phyloP scores from a whole-genome alignment of 2,888 invertebrate species.

The Cantharis lateralis region DNA sequence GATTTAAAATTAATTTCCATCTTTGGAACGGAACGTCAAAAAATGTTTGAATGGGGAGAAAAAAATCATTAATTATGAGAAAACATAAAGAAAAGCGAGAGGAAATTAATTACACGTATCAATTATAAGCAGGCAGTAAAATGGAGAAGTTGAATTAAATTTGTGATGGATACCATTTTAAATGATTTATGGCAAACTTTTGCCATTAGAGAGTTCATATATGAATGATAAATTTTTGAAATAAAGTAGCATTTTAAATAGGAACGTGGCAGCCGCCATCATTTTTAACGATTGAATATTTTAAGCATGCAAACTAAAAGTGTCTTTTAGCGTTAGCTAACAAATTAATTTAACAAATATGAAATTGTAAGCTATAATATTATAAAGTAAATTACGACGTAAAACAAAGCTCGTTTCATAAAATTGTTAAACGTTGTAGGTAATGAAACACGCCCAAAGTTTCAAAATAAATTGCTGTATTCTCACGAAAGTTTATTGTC shows the following conservation, averaged over 20 bases:
- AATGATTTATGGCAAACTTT: conserved; percentile 1
- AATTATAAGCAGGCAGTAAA: neutral
- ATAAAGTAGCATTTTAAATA: neutral
- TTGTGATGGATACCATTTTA: conserved; percentile 3
- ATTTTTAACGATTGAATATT: neutral
- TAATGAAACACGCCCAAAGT: conserved; percentile 12
- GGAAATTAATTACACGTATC: conserved; percentile 3
- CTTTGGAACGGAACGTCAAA: neutral
- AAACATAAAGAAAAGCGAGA: neutral
- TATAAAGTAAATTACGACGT: conserved; percentile 5
- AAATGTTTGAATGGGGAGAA: neutral
- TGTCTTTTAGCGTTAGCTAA: neutral
- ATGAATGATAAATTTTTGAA: neutral
- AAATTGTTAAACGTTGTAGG: conserved; percentile 2
- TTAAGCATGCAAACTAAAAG: neutral
- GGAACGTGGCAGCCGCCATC: neutral
- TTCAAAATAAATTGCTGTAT: conserved; percentile 8
- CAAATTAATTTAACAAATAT: neutral
- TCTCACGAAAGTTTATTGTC: conserved; percentile 4
- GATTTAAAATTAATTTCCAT: neutral
- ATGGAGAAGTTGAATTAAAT: neutral
- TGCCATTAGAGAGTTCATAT: neutral
- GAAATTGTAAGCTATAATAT: neutral
- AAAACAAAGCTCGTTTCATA: conserved; percentile 7
- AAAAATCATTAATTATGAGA: conserved; percentile 2